Evolutionary conservation across 2,797 vertebrate species (phyloP).

Genomic region (Pipistrellus pipistrellus): DNA sequence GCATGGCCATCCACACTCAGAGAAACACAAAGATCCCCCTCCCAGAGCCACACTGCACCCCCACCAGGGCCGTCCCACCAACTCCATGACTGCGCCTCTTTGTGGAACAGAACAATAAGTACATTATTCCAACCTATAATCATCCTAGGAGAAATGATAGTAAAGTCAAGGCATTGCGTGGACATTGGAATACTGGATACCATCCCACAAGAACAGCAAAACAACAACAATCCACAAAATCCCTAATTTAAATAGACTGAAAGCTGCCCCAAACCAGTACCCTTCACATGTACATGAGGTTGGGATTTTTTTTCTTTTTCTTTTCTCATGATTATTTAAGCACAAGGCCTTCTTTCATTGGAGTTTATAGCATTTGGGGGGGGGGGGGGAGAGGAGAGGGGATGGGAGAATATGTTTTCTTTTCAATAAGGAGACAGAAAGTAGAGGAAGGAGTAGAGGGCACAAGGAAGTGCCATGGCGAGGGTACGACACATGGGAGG

Average conservation of each 20-base stretch:
- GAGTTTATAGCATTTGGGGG: neutral
- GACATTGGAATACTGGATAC: conserved; percentile 85
- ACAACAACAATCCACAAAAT: conserved; percentile 53
- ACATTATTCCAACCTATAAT: conserved; percentile 90
- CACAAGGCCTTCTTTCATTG: conserved; percentile 77
- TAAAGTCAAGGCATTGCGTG: conserved; percentile 87
- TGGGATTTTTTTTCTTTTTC: neutral
- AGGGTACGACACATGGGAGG: neutral
- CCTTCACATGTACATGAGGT: conserved; percentile 65
- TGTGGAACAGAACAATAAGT: conserved; percentile 89
- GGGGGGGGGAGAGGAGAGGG: too few species aligned
- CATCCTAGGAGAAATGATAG: conserved; percentile 87
- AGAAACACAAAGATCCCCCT: conserved; percentile 79
- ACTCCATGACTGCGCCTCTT: conserved; percentile 85
- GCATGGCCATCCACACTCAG: neutral
- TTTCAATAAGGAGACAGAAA: neutral
- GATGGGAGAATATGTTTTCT: neutral
- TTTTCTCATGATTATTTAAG: conserved; percentile 80
- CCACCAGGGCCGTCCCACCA: conserved; percentile 68
- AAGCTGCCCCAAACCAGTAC: conserved; percentile 76
- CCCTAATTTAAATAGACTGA: conserved; percentile 81
- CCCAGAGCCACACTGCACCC: conserved; percentile 64
- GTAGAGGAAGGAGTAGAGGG: neutral
- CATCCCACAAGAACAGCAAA: conserved; percentile 82
- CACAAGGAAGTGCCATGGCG: neutral